Conservation (phyloP, 2,797 vertebrate genomes). For the Heliangelus exortis region DNA sequence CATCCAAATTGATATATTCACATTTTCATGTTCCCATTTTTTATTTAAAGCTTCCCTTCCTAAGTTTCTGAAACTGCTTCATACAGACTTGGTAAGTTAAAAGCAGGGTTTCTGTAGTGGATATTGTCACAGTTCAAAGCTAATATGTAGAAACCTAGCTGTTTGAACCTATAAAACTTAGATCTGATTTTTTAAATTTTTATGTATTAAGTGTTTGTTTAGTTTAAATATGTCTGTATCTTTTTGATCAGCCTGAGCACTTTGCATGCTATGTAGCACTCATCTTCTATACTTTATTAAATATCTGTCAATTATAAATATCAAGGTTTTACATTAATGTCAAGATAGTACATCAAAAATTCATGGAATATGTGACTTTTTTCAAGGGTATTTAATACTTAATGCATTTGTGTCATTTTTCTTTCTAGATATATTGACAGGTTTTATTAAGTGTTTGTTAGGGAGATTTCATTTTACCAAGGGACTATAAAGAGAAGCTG, state of each 20-base stretch:
- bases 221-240: slow-evolving; percentile 71
- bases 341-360: slow-evolving; percentile 90
- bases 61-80: slow-evolving; percentile 59
- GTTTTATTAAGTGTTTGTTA: slow-evolving; percentile 89
- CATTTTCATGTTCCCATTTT: slow-evolving; percentile 57
- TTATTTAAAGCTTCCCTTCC: slow-evolving; percentile 64
- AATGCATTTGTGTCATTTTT: slow-evolving; percentile 88
- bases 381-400: slow-evolving; percentile 87
- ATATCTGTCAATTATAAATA: slow-evolving; percentile 91
- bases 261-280: slow-evolving; percentile 76
- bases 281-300: slow-evolving; percentile 86
- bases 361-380: slow-evolving; percentile 86
- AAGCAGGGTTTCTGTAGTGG: slow-evolving; percentile 38
- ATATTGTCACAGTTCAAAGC: slow-evolving; percentile 51
- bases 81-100: slow-evolving; percentile 40
- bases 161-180: slow-evolving; percentile 63
- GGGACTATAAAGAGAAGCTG: slow-evolving; percentile 81
- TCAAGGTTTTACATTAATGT: slow-evolving; percentile 89
- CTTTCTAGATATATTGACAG: slow-evolving; percentile 85
- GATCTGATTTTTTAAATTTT: background rate
- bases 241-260: slow-evolving; percentile 71
- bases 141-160: slow-evolving; percentile 55
- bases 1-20: slow-evolving; percentile 63
- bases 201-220: slow-evolving; percentile 70
- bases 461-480: slow-evolving; percentile 82